These are phyloP conservation scores for Echinometra lucunter DNA, from an alignment of 53 echinoderm and acorn worm genomes.

Conservation along the genomic window DNA sequence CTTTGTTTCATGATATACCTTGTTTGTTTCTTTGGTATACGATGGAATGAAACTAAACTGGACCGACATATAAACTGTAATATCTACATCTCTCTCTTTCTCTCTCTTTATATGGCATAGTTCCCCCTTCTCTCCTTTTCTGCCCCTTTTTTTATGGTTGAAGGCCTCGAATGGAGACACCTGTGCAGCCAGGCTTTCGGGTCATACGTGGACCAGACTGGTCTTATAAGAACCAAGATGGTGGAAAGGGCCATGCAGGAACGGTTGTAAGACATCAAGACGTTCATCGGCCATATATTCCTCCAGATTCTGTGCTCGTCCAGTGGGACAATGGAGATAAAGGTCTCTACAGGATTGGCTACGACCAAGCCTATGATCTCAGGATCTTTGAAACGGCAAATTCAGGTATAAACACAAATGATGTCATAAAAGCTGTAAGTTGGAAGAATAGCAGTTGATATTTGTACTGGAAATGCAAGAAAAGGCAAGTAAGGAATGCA, in stretches of 20 bases:
- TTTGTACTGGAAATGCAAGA: too few species aligned
- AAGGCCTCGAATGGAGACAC: background rate
- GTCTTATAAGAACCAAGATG: slow-evolving; percentile 85
- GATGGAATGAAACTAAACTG: too few species aligned
- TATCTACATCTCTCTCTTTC: too few species aligned
- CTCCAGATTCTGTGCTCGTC: slow-evolving; percentile 74
- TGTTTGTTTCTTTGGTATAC: too few species aligned
- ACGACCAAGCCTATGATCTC: slow-evolving; percentile 80
- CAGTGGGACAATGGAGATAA: slow-evolving; percentile 88
- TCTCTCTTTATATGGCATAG: too few species aligned
- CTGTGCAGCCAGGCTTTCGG: slow-evolving; percentile 66
- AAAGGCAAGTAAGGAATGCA: too few species aligned
- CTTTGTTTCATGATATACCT: too few species aligned
- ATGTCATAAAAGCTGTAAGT: too few species aligned
- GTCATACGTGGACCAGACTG: slow-evolving; percentile 88
- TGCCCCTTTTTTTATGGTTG: background rate
- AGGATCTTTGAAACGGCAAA: slow-evolving; percentile 70
- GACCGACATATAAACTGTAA: too few species aligned
- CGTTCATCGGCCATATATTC: slow-evolving; percentile 36
- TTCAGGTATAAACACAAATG: background rate
- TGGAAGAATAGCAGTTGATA: too few species aligned
- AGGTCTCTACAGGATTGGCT: slow-evolving; percentile 82
- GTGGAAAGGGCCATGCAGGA: slow-evolving; percentile 84
- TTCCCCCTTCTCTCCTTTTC: too few species aligned
- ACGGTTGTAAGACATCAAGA: slow-evolving; percentile 75